Conservation (phyloP, 2,888 invertebrate genomes). For the Lepetodrilus schrolli region DNA sequence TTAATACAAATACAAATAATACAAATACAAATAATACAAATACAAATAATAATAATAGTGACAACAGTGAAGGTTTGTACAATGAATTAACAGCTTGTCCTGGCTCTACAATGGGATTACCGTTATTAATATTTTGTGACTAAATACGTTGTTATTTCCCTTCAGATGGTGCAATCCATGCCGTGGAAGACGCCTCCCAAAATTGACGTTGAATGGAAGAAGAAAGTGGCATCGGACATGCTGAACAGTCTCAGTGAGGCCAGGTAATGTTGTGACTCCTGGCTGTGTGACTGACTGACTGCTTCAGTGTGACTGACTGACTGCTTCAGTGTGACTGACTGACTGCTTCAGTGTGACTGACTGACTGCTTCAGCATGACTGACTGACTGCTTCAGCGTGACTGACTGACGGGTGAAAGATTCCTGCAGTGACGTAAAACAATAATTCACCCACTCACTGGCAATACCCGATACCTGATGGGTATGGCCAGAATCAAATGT, state of each 20-base stretch:
- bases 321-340: background rate
- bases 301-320: background rate
- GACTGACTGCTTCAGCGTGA: too few species aligned
- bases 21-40: too few species aligned
- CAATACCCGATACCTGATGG: too few species aligned
- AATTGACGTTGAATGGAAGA: slow-evolving; percentile 81
- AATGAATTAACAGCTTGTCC: background rate
- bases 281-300: background rate
- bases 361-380: too few species aligned
- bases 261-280: slow-evolving; percentile 54
- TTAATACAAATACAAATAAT: too few species aligned
- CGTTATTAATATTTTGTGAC: too few species aligned
- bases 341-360: background rate
- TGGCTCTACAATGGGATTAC: background rate
- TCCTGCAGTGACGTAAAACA: too few species aligned
- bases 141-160: background rate
- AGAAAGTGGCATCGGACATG: slow-evolving; percentile 82
- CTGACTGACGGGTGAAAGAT: too few species aligned
- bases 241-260: slow-evolving; percentile 82
- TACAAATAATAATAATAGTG: background rate
- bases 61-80: background rate
- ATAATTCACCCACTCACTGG: too few species aligned
- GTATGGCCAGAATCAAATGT: too few species aligned
- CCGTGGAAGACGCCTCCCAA: slow-evolving; percentile 79
- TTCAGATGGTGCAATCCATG: slow-evolving; percentile 79